phyloP scores from a whole-genome alignment of 1,140 invertebrate species.

The Trichogramma pretiosum region DNA sequence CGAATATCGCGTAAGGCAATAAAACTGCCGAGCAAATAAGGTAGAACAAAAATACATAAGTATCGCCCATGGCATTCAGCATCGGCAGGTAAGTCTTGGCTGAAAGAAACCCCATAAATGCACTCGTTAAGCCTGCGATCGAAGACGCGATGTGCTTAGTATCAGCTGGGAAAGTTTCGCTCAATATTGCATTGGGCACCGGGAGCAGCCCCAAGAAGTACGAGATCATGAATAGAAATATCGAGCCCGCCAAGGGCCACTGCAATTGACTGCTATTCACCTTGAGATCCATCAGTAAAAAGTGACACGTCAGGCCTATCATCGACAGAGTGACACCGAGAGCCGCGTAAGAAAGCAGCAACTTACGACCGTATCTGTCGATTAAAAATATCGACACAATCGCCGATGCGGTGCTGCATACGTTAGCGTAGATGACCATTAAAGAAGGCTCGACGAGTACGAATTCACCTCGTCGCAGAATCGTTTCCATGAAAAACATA shows the following conservation, averaged over 20 bases:
- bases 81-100: constrained; percentile 64
- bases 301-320: constrained; percentile 52
- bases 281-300: constrained; percentile 47
- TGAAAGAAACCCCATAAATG: constrained; percentile 60
- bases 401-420: constrained; percentile 49
- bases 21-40: constrained; percentile 40
- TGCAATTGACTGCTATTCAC: constrained; percentile 33
- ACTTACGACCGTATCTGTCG: constrained; percentile 60
- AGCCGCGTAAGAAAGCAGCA: constrained; percentile 53
- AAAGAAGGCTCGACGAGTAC: constrained; percentile 38
- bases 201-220: constrained; percentile 54
- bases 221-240: constrained; percentile 18
- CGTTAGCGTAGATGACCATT: constrained; percentile 57
- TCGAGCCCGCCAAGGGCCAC: constrained; percentile 18
- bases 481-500: constrained; percentile 63
- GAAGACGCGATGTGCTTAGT: constrained; percentile 59
- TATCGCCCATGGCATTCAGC: constrained; percentile 45
- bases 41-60: constrained; percentile 23
- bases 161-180: constrained; percentile 62
- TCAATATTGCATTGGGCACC: constrained; percentile 60
- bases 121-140: constrained; percentile 60
- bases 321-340: constrained; percentile 46
- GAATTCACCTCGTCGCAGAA: constrained; percentile 55
- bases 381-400: constrained; percentile 55
- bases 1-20: constrained; percentile 53